Evolutionary conservation across 2,888 invertebrate species (phyloP).

Genomic region (Synergus itoensis): DNA sequence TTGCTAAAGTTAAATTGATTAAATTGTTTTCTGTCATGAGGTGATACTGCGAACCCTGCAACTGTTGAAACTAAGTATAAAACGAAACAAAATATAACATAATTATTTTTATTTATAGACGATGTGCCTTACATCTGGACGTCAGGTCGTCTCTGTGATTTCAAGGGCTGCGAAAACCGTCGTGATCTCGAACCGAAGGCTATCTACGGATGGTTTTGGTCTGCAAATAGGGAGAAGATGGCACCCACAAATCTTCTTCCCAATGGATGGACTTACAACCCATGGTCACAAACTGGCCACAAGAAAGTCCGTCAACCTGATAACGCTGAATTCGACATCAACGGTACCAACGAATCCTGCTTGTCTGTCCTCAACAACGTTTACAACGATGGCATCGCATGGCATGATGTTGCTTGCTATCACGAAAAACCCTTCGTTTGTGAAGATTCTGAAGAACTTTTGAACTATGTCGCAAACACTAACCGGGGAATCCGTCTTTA

Average conservation of each 20-base stretch:
- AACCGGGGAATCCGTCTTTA: constrained; percentile 91
- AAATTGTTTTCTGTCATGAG: neutral
- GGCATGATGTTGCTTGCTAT: constrained; percentile 96
- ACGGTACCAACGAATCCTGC: constrained; percentile 92
- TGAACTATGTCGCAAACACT: constrained; percentile 90
- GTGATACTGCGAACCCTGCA: neutral
- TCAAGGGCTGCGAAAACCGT: constrained; percentile 94
- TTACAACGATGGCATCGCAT: constrained; percentile 95
- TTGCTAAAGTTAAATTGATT: neutral
- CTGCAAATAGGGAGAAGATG: constrained; percentile 92
- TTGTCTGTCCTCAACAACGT: constrained; percentile 93
- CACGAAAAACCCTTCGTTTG: constrained; percentile 95
- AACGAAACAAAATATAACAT: neutral
- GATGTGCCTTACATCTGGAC: constrained; percentile 97
- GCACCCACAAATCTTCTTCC: constrained; percentile 87
- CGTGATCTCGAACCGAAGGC: constrained; percentile 92
- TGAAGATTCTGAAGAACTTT: constrained; percentile 93
- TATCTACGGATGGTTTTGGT: constrained; percentile 96
- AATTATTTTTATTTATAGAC: constrained; percentile 78
- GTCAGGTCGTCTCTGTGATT: constrained; percentile 94
- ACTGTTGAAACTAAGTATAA: neutral
- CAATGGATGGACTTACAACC: constrained; percentile 89
- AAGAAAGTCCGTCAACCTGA: constrained; percentile 93
- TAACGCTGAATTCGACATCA: constrained; percentile 94
- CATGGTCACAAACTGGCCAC: constrained; percentile 94